Evolutionary conservation across 2,113 vertebrate species (phyloP).

Genomic region (Periophthalmus modestus): DNA sequence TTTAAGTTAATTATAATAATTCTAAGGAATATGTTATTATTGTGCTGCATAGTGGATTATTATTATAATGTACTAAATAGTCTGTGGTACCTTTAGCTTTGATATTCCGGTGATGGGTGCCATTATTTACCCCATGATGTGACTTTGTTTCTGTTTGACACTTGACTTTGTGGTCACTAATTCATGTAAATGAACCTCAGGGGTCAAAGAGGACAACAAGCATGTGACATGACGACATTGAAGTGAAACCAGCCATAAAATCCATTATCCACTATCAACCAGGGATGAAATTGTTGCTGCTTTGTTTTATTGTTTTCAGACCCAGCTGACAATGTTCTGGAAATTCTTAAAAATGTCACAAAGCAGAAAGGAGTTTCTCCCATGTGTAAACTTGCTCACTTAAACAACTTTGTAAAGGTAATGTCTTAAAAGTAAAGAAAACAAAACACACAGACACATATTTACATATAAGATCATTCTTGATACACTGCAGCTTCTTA

Average conservation of each 20-base stretch:
- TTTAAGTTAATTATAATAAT: neutral
- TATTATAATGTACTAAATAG: neutral
- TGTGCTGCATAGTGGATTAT: neutral
- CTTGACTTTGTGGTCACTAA: conserved; percentile 1
- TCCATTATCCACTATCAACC: neutral
- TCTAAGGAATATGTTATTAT: no score
- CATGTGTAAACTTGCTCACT: conserved; percentile 87
- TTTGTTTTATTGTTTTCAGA: conserved; percentile 67
- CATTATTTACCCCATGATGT: conserved; percentile 7
- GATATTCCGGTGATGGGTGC: neutral
- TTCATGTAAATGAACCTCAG: neutral
- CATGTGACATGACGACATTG: neutral
- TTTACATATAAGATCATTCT: neutral
- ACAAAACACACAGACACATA: neutral
- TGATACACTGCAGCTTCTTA: conserved; percentile 81
- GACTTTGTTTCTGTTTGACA: conserved; percentile 11
- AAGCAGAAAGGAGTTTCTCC: conserved; percentile 87
- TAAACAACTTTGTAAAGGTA: conserved; percentile 93
- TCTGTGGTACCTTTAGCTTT: neutral
- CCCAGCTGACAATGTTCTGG: conserved; percentile 84
- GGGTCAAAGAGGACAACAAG: conserved; percentile 2
- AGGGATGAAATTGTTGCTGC: neutral
- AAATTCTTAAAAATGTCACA: conserved; percentile 88
- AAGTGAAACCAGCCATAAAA: neutral
- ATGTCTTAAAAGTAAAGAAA: neutral